Evolutionary conservation across 2,888 invertebrate species (phyloP), one percentile per base, ranked within the genome.

Genomic region (Orchesellides sinensis): DNA sequence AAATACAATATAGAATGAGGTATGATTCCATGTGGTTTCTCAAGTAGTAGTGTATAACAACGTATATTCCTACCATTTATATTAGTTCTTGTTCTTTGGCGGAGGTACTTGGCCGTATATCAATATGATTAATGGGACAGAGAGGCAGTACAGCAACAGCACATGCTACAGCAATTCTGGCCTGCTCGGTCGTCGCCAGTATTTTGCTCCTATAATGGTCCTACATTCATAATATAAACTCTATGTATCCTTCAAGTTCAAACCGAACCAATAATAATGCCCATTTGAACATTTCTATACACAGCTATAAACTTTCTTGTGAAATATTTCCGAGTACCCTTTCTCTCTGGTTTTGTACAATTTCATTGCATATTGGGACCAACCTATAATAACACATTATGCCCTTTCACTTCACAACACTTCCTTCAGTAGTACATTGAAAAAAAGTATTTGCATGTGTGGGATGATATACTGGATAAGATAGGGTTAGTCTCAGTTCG

Each of bases 61-160:
- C 47, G 4, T 47, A n/a, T 10, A n/a, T 47, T 23, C 4, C 25
- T 23, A 23, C 54, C 14, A 8, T 14, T 5, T 52, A 14, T 3
- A 14, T 12, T n/a, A 35, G 23, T 54, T 25, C 23, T 56, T 54
- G 29, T 61, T 61, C 40, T 17, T 40, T 32, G 73, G 59, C 14
- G 40, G 59, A 29, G 25, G 32, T 73, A 32, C 61, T 63, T 75
- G 77, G 83, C 78, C 85, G 84, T 86, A 86, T 85, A 85, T 86
- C 86, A 86, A 83, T 83, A 84, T 86, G 86, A 86, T 86, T 85
- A 85, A 86, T 86, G 85, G 84, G 81, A 83, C 80, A 70, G 82
- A n/a, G n/a, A 27, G 21, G 52, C 27, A 59, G 32, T 59, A 40
- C 35, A 17, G 25, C 32, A 61, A 12, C 40, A 40, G 63, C 63